A percentile compares a stretch with the other conserved stretches of the same genome.
Evolutionary conservation across 2,113 vertebrate species (phyloP).

Genomic region (Acrocephalus kingi): DNA sequence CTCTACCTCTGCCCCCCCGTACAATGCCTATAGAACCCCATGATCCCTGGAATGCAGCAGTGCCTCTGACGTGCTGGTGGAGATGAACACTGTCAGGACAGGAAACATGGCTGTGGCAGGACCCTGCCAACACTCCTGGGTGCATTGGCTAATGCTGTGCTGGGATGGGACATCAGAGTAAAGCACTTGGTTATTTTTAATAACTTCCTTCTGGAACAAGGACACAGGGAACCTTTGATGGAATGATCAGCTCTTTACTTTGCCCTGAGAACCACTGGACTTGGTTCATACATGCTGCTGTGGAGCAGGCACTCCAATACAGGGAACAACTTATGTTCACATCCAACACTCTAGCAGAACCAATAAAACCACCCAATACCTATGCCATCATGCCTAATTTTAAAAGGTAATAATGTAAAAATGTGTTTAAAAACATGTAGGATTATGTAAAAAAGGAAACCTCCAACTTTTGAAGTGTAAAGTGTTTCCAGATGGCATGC

Average conservation of each 20-base stretch:
- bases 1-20: neutral
- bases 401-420: neutral
- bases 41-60: neutral
- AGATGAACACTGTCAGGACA: neutral
- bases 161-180: neutral
- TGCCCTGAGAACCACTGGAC: neutral
- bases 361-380: neutral
- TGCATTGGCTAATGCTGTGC: neutral
- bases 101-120: neutral
- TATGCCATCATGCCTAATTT: neutral
- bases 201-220: neutral
- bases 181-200: neutral
- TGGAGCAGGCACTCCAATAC: neutral
- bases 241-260: neutral
- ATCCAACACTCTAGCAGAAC: neutral
- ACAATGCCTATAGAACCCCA: accelerated
- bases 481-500: neutral
- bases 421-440: neutral
- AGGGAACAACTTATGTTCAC: neutral
- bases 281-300: neutral
- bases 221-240: neutral
- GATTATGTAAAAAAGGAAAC: neutral
- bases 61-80: accelerated
- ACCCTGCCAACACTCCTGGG: neutral
- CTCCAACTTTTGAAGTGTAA: neutral